Evolutionary conservation across 2,797 vertebrate genomes (phyloP), one percentile per base, ranked within the genome.

Genomic region (Anisognathus igniventris): DNA sequence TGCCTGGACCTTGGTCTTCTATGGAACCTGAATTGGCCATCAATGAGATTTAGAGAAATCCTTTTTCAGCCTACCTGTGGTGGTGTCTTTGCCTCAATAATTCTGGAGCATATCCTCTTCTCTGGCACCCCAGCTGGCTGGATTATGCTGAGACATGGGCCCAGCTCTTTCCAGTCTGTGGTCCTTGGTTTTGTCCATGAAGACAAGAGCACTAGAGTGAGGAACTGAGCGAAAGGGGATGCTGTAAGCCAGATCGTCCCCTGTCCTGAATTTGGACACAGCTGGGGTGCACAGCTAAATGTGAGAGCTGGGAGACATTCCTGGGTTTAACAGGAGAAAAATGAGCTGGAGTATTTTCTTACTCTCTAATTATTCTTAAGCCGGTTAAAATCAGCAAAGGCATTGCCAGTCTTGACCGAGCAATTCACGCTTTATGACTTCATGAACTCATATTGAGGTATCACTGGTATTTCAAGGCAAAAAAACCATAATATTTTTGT

Each of bases 101-200:
- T 72, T 81, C 54, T 66, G n/a, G 8, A 8, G 8, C 24, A 28
- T 39, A 17, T 22, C 35, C 10, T 81, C 33, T 60, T 56, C 27
- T 48, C 33, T 77, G 37, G 13, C 37, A 61, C 4, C 6, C 17
- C 0, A 1, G 0, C 14, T 54, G 9, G 24, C 42, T 76, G 35
- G 21, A n/a, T 62, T 78, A 8, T 39, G 9, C 18, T 75, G 45
- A 28, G 53, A 68, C 30, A 85, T 1, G 6, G 6, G 17, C 30
- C 45, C n/a, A 33, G 24, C 14, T 44, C 30, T 81, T 84, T 60
- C 39, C 31, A 67, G 53, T 31, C 14, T 57, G n/a, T 28, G 8
- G 54, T 21, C 39, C 10, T 77, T 77, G 23, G 1, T 35, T 88
- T 72, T 44, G 39, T 15, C 30, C 37, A 7, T 7, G 19, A 75